Percentiles rank a stretch among this genome's conserved stretches.
Conservation (phyloP, 1,140 invertebrate genomes). For the Mamestra configurata region DNA sequence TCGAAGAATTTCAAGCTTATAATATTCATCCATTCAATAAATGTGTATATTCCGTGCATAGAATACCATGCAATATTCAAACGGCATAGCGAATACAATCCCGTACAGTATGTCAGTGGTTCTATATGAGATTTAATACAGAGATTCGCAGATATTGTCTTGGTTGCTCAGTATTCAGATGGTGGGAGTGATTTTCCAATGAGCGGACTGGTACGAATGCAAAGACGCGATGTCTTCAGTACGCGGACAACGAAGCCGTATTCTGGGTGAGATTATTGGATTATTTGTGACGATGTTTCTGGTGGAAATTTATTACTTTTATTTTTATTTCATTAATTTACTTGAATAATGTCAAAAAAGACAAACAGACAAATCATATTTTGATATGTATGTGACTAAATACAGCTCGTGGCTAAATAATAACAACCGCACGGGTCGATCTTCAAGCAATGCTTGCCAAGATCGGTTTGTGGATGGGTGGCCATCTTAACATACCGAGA, state of each 20-base stretch:
- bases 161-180: conserved; percentile 75
- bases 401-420: too few species aligned
- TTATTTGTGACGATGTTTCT: not conserved
- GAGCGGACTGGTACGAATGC: conserved; percentile 76
- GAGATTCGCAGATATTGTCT: conserved; percentile 48
- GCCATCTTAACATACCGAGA: too few species aligned
- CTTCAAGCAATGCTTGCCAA: too few species aligned
- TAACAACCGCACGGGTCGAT: too few species aligned
- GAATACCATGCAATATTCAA: conserved; percentile 30
- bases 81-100: conserved; percentile 13
- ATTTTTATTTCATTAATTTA: too few species aligned
- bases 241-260: conserved; percentile 57
- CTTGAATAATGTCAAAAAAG: too few species aligned
- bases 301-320: too few species aligned
- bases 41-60: not conserved
- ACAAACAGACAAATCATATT: too few species aligned
- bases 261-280: conserved; percentile 60
- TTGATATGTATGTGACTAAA: too few species aligned
- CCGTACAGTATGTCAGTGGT: conserved; percentile 28
- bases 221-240: conserved; percentile 78
- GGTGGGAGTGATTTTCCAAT: conserved; percentile 84
- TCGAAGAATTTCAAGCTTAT: not conserved
- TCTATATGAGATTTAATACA: conserved; percentile 51
- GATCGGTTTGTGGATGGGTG: too few species aligned
- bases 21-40: conserved; percentile 9